Evolutionary conservation across 2,113 vertebrate genomes (phyloP), one percentile per base, ranked within the genome.

Genomic region (Anarhynchus alexandrinus): DNA sequence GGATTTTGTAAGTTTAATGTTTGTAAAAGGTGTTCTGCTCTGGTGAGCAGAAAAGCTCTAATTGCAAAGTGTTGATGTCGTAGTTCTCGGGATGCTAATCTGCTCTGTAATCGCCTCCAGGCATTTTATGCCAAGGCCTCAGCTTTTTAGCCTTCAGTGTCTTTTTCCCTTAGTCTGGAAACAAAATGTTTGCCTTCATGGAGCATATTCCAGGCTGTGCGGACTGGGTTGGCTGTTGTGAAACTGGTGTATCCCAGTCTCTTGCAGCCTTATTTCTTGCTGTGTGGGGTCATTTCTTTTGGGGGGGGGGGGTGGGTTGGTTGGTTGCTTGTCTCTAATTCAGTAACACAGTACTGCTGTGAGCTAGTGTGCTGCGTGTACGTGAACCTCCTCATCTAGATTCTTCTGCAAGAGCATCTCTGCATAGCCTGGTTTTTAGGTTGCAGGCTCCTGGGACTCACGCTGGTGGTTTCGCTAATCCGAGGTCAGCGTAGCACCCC

Each of bases 291-390:
- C 22, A 10, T 4, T 12, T 58, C 40, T 49, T 7, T 45, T 15
- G 43, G 43, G 42, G 10, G 15, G 22, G 42, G 42, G 6, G 13
- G 16, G 32, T 7, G 27, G 1, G 1, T 4, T 32, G 17, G 3
- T 70, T n/a, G 15, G 16, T 40, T 34, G 45, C 22, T 58, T 45
- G 12, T 40, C 3, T 14, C 5, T 13, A 4, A 23, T 17, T 40
- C 25, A 3, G 6, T 34, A 7, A 4, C 0, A 2, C 14, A 18
- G 34, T 73, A 11, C 0, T 12, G 27, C 21, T 27, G 49, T 40
- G 34, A 34, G 18, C 47, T 14, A 9, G 15, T 14, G 27, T 38
- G 15, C 4, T 5, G 7, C 27, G 30, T 42, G n/a, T 9, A 12
- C 3, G 3, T 43, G 70, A 45, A 52, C 17, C 52, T 90, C 62